Base-by-base conservation (phyloP, 2,797 vertebrate genomes). In the Sebastes hubbsi region DNA sequence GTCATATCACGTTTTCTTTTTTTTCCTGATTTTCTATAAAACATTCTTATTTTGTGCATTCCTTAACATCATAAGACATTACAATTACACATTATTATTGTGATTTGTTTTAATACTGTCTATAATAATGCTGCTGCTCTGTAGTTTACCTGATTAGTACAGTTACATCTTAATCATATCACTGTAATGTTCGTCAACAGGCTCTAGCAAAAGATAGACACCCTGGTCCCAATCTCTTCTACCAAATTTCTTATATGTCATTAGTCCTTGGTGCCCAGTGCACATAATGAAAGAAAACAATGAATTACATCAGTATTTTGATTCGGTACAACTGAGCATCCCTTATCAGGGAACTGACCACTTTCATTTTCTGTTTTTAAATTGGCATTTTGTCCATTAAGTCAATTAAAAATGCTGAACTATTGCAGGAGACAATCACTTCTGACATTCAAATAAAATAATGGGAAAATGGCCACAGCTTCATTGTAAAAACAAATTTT, bases 401-500 rank as follows among this genome's bases (percentile, higher is more conserved):
- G 78, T 84, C 79, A 89, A 90, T 92, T 90, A 88, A 88, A 88
- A 87, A 90, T 75, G 58, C 12, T 72, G 72, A 89, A 88, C 75
- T 74, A 79, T 27, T 82, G 76, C 58, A 24, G 16, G 77, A 85
- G 82, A 87, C 89, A 91, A 89, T 91, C 81, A 89, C 77, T 88
- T 84, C 61, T 87, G 84, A 88, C 79, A 91, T 91, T 93, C 60
- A 88, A 84, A 92, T 88, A 66, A 80, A 88, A 84, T 83, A 81
- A 86, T 77, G 72, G 59, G 52, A 79, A 93, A 87, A 87, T 34
- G 87, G 70, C 59, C 62, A 68, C 72, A 72, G 65, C 61, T 24
- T 84, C 46, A 62, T n/a, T 72, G 38, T 61, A 73, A 82, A 89
- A 93, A 82, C 49, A 74, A 85, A 87, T 83, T 65, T 63, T 42